A percentile compares a stretch with the other conserved stretches of the same genome.
phyloP scores from a whole-genome alignment of 2,797 vertebrate genomes.

The Cichlasoma orientale region DNA sequence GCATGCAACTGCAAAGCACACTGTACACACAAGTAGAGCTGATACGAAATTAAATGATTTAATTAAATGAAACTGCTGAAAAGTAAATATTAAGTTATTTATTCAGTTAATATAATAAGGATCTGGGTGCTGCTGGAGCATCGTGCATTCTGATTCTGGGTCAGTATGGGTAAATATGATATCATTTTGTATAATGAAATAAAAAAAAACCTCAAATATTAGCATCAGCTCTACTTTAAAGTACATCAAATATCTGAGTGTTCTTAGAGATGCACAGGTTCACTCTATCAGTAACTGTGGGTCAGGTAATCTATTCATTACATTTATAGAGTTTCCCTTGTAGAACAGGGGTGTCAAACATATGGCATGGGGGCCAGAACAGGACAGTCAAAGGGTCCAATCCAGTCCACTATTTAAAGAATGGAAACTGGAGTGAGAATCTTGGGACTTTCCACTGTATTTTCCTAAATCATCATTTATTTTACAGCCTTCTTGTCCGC shows the following conservation, averaged over 20 bases:
- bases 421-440: neutral
- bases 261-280: slow-evolving; percentile 28
- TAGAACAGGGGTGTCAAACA: neutral
- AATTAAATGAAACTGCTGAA: too few relatives aligned
- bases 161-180: neutral
- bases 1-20: neutral
- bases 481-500: neutral
- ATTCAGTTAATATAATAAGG: neutral
- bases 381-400: neutral
- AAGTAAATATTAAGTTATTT: neutral
- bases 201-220: neutral
- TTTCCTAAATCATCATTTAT: neutral
- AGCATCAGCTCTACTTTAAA: slow-evolving; percentile 16
- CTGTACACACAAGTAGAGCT: slow-evolving; percentile 30
- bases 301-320: neutral
- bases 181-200: neutral
- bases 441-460: neutral
- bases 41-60: neutral
- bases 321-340: neutral
- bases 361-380: neutral
- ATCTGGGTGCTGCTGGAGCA: neutral
- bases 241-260: neutral
- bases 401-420: neutral
- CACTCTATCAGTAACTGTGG: neutral
- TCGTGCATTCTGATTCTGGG: neutral